Conservation (phyloP, 2,113 vertebrate species). For the Oreochromis aureus region DNA sequence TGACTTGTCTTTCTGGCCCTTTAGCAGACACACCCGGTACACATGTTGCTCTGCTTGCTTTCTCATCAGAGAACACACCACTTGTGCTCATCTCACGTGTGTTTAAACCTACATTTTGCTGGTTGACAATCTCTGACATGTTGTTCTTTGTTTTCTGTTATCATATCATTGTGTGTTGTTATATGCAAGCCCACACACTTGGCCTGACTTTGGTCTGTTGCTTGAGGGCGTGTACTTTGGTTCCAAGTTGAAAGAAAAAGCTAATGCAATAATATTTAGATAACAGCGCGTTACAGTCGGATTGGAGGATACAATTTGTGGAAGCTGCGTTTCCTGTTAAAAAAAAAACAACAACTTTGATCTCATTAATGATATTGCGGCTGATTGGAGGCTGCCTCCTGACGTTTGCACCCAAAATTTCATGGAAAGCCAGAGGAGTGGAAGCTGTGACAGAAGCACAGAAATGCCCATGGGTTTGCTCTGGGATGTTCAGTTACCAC, state of each 20-base stretch:
- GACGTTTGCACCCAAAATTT: not conserved
- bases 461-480: not conserved
- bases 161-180: not conserved
- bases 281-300: not conserved
- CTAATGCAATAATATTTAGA: not conserved
- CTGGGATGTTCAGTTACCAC: not conserved
- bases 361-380: not conserved
- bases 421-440: not conserved
- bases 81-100: not conserved
- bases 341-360: not conserved
- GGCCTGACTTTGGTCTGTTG: not conserved
- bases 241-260: not conserved
- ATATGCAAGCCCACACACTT: not conserved
- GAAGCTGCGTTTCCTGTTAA: not conserved
- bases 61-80: not conserved
- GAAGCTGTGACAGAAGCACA: not conserved
- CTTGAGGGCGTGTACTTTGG: not conserved
- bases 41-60: not conserved
- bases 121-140: not conserved
- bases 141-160: not conserved
- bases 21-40: conserved; percentile 30
- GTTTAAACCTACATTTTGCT: not conserved
- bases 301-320: not conserved
- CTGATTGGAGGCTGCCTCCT: not conserved
- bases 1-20: conserved; percentile 38